Conservation (phyloP, 2,113 vertebrate species). For the Ptilonorhynchus violaceus region DNA sequence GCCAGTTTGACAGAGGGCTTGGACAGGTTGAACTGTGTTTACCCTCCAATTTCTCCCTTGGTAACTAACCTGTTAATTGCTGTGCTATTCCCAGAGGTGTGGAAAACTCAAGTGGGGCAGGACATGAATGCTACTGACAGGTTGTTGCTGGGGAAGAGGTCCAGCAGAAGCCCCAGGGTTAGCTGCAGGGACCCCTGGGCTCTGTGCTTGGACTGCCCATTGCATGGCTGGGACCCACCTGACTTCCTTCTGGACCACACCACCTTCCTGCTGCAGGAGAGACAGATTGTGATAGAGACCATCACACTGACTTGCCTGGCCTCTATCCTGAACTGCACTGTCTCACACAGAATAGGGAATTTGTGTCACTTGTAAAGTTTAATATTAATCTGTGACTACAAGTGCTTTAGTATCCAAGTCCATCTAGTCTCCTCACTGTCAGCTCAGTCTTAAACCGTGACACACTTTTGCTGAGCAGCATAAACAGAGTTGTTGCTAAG, state of each 20-base stretch:
- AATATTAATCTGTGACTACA: neutral
- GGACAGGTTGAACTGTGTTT: neutral
- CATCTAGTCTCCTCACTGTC: neutral
- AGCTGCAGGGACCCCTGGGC: neutral
- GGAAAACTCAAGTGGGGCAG: neutral
- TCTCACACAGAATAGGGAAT: neutral
- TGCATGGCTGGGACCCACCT: rapidly evolving
- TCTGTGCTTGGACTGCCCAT: neutral
- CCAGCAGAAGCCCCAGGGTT: neutral
- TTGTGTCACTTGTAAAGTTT: neutral
- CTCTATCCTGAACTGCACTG: neutral
- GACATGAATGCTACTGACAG: neutral
- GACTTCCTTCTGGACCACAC: neutral
- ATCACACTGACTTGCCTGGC: rapidly evolving
- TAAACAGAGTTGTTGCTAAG: neutral
- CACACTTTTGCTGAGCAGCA: neutral
- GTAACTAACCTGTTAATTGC: neutral
- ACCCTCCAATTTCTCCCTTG: neutral
- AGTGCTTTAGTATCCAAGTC: neutral
- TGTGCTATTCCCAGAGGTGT: neutral
- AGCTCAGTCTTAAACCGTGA: neutral
- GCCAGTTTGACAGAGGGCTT: neutral
- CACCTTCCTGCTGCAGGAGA: neutral
- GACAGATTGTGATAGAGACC: neutral
- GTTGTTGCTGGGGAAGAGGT: neutral